phyloP scores from a whole-genome alignment of 2,888 invertebrate species.

The Oscheius sp. region DNA sequence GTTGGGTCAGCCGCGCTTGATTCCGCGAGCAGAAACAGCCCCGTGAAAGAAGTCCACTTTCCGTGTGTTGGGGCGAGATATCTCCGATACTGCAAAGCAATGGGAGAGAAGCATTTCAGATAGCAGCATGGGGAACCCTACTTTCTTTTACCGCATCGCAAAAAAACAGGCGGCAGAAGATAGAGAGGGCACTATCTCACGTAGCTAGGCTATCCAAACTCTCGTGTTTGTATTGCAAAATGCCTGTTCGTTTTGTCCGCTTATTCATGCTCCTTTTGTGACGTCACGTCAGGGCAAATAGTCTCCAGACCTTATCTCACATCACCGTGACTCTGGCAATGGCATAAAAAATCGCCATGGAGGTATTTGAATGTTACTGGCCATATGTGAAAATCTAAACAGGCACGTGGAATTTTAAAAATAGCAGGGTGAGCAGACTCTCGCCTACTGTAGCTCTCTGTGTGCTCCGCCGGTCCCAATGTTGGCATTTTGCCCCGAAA shows the following conservation, averaged over 20 bases:
- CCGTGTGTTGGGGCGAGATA: slow-evolving; percentile 14
- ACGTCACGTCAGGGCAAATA: slow-evolving; percentile 33
- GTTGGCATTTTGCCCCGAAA: no score
- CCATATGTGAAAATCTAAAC: no score
- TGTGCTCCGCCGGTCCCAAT: no score
- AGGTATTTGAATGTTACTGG: not conserved
- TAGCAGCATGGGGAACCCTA: not conserved
- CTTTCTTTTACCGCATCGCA: not conserved
- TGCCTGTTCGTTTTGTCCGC: slow-evolving; percentile 36
- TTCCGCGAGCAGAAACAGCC: slow-evolving; percentile 33
- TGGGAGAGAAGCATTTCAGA: not conserved
- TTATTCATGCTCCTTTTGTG: slow-evolving; percentile 38
- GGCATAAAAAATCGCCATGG: slow-evolving; percentile 26
- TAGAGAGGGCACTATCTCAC: slow-evolving; percentile 25
- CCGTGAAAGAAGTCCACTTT: slow-evolving; percentile 17
- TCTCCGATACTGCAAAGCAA: slow-evolving; percentile 25
- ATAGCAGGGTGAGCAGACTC: no score
- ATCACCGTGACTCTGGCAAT: slow-evolving; percentile 32
- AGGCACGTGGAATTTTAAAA: no score
- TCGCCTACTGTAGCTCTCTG: no score
- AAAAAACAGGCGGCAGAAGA: not conserved
- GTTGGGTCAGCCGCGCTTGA: slow-evolving; percentile 36
- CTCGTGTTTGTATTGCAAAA: slow-evolving; percentile 40
- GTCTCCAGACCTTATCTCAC: slow-evolving; percentile 34
- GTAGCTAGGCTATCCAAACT: slow-evolving; percentile 27